Evolutionary conservation across 2,888 invertebrate genomes (phyloP).

Genomic region (Xestobium rufovillosum): DNA sequence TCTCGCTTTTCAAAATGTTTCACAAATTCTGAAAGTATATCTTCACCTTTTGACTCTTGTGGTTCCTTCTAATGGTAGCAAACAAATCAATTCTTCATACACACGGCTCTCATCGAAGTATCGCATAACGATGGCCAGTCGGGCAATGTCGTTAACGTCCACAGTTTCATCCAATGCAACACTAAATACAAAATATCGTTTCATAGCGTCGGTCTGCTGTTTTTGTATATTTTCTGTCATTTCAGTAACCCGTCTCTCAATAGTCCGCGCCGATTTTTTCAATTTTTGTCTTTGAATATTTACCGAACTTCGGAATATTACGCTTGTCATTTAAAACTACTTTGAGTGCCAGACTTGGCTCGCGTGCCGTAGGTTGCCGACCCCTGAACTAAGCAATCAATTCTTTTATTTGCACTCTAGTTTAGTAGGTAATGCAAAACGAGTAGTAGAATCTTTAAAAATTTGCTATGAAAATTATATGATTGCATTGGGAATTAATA

Average conservation of each 20-base stretch:
- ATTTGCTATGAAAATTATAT: too few relatives aligned
- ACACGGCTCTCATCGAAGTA: conserved; percentile 10
- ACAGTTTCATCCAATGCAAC: conserved; percentile 17
- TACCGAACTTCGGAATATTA: too few relatives aligned
- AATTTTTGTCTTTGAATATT: too few relatives aligned
- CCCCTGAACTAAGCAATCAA: too few relatives aligned
- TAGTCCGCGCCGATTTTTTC: conserved; percentile 18
- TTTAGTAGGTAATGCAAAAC: too few relatives aligned
- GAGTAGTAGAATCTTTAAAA: too few relatives aligned
- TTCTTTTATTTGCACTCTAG: too few relatives aligned
- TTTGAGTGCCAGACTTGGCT: too few relatives aligned
- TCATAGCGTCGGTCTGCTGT: conserved; percentile 18
- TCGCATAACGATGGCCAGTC: conserved; percentile 15
- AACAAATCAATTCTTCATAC: conserved; percentile 11
- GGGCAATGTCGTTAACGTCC: conserved; percentile 17
- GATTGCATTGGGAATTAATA: too few relatives aligned
- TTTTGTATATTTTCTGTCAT: conserved; percentile 18
- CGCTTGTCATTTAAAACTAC: too few relatives aligned
- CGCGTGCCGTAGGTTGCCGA: too few relatives aligned
- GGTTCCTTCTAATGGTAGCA: conserved; percentile 7
- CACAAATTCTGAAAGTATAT: conserved; percentile 5
- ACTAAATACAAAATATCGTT: conserved; percentile 17
- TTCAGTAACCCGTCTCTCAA: conserved; percentile 14
- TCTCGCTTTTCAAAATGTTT: conserved; percentile 9
- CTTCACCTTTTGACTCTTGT: conserved; percentile 5